These are phyloP conservation scores for Tolypeutes matacus DNA, from an alignment of 2,797 vertebrate species.

Conservation along the genomic window DNA sequence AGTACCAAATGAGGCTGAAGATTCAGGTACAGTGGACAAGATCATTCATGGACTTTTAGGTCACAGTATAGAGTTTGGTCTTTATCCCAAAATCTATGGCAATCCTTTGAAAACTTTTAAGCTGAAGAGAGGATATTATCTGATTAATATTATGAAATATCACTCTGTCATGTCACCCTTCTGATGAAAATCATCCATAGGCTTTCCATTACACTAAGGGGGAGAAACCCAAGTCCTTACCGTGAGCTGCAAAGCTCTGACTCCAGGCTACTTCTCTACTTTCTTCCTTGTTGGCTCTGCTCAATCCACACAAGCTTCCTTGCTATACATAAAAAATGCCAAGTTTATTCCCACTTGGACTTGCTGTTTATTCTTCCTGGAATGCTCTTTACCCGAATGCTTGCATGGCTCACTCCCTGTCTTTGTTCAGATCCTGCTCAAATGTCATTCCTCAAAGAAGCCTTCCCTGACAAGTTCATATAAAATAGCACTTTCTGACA, in stretches of 20 bases:
- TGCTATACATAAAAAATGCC: conserved; percentile 13
- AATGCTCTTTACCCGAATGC: not conserved
- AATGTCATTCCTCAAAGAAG: conserved; percentile 20
- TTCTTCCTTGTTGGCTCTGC: not conserved
- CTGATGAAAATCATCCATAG: conserved; percentile 36
- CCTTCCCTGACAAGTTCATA: not conserved
- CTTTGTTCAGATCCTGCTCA: not conserved
- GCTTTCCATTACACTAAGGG: not conserved
- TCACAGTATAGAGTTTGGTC: not conserved
- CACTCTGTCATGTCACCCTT: not conserved
- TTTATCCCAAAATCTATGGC: not conserved
- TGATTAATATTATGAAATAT: not conserved
- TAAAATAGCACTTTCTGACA: not conserved
- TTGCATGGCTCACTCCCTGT: not conserved
- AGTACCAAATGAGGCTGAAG: not conserved
- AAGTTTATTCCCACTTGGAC: not conserved
- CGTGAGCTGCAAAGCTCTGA: not conserved
- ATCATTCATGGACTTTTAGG: not conserved
- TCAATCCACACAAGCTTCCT: not conserved
- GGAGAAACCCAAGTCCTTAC: not conserved
- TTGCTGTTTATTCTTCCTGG: conserved; percentile 16
- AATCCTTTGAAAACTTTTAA: conserved; percentile 35
- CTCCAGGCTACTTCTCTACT: not conserved
- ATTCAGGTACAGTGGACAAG: not conserved
- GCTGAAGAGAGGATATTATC: not conserved